phyloP scores from a whole-genome alignment of 2,113 vertebrate genomes.

The Brachionichthys hirsutus region DNA sequence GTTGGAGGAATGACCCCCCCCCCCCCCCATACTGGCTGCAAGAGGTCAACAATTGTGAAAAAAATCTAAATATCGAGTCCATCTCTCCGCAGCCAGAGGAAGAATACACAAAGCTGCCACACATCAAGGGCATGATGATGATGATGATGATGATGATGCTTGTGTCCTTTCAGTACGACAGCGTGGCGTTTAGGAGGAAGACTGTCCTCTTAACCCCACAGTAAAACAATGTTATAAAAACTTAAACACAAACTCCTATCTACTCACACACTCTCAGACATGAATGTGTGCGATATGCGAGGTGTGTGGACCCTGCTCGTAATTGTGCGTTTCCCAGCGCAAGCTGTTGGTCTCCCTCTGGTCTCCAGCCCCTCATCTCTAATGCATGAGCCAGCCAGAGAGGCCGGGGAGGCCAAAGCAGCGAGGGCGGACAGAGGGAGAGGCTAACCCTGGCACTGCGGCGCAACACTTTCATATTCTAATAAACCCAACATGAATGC shows the following conservation, averaged over 20 bases:
- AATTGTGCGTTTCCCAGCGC: conserved; percentile 64
- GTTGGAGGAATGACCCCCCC: conserved; percentile 46
- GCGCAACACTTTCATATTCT: conserved; percentile 99
- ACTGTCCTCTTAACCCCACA: conserved; percentile 2
- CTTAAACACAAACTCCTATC: conserved; percentile 44
- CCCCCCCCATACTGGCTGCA: conserved; percentile 50
- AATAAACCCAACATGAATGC: conserved; percentile 92
- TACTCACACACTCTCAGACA: conserved; percentile 40
- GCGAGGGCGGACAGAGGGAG: conserved; percentile 62
- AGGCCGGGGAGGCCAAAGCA: conserved; percentile 51
- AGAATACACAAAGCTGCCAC: conserved; percentile 81
- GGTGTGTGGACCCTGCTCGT: conserved; percentile 69
- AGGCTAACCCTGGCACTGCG: conserved; percentile 79
- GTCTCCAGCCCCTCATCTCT: conserved; percentile 75
- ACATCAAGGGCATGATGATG: background rate
- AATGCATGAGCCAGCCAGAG: conserved; percentile 74
- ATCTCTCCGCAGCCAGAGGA: conserved; percentile 54
- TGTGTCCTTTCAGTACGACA: background rate
- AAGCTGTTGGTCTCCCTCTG: conserved; percentile 66
- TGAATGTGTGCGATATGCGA: conserved; percentile 63
- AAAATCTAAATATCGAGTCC: conserved; percentile 14
- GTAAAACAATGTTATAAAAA: conserved; percentile 30
- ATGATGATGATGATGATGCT: background rate
- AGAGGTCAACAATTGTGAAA: conserved; percentile 71
- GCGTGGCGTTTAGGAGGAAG: background rate